Evolutionary conservation across 2,113 vertebrate species (phyloP).

Genomic region (Phodopus roborovskii): DNA sequence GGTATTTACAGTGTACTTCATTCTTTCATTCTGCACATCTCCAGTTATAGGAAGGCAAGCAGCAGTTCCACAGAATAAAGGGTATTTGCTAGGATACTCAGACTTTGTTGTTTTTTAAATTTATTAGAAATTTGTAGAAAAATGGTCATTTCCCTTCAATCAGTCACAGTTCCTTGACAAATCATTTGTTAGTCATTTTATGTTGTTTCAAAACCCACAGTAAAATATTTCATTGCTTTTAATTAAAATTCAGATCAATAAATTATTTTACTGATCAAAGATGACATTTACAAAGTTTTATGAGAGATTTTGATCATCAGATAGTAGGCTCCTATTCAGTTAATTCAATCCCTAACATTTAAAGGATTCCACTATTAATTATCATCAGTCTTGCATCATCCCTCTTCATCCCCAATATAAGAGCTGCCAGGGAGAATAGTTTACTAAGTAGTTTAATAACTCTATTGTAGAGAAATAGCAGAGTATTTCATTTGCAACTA

Average conservation of each 20-base stretch:
- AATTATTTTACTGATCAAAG: conserved; percentile 58
- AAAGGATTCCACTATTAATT: conserved; percentile 3
- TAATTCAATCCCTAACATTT: conserved; percentile 59
- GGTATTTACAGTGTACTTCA: background rate
- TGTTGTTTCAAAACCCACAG: background rate
- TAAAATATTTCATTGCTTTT: conserved; percentile 18
- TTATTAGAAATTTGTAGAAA: background rate
- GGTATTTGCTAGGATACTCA: background rate
- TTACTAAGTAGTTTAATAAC: background rate
- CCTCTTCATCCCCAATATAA: background rate
- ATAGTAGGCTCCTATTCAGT: conserved; percentile 42
- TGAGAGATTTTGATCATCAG: conserved; percentile 46
- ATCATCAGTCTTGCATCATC: background rate
- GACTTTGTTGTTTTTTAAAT: background rate
- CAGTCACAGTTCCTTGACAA: background rate
- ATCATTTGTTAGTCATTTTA: background rate
- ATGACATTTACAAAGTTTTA: conserved; percentile 63
- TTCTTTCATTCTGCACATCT: background rate
- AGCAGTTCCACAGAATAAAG: background rate
- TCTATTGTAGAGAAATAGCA: background rate
- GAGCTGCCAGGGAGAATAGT: background rate
- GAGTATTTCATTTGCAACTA: background rate
- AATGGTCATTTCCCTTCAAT: background rate
- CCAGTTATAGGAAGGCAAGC: background rate
- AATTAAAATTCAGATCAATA: conserved; percentile 64